Conservation (phyloP, 64 coral and sea anemone genomes). For the Stichodactyla helianthus region DNA sequence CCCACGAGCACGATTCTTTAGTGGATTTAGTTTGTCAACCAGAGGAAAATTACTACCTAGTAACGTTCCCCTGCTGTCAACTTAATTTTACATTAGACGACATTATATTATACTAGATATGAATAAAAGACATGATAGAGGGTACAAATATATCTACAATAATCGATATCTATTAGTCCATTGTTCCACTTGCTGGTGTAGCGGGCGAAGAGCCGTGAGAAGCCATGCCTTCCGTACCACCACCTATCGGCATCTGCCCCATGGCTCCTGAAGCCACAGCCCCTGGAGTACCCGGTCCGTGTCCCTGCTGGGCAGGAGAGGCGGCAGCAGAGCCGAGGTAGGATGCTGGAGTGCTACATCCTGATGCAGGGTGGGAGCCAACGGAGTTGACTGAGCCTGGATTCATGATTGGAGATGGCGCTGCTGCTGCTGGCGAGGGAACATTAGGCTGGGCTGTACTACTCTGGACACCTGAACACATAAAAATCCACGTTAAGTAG, state of each 20-base stretch:
- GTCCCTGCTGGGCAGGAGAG: constrained; percentile 15
- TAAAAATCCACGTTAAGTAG: background rate
- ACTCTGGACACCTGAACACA: background rate
- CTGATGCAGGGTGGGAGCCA: constrained; percentile 46
- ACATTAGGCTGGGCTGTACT: background rate
- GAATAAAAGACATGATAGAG: background rate
- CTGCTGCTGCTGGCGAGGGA: constrained; percentile 23
- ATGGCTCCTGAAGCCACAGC: background rate
- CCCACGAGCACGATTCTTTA: background rate
- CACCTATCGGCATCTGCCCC: constrained; percentile 18
- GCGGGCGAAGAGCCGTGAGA: constrained; percentile 33
- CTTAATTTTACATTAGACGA: background rate
- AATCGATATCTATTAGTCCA: constrained; percentile 21
- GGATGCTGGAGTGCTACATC: constrained; percentile 67
- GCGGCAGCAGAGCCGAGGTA: constrained; percentile 49
- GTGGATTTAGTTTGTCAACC: background rate
- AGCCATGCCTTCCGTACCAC: background rate
- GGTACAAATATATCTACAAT: constrained; percentile 1
- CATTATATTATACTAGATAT: background rate
- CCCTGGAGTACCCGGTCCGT: constrained; percentile 43
- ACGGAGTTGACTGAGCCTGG: constrained; percentile 39
- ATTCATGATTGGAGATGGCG: constrained; percentile 46
- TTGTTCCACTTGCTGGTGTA: constrained; percentile 11
- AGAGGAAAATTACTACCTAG: background rate
- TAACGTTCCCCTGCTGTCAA: too few species aligned